Percentiles rank a stretch among this genome's conserved stretches.
phyloP scores from a whole-genome alignment of 2,797 vertebrate genomes.

The Gobionotothen gibberifrons region DNA sequence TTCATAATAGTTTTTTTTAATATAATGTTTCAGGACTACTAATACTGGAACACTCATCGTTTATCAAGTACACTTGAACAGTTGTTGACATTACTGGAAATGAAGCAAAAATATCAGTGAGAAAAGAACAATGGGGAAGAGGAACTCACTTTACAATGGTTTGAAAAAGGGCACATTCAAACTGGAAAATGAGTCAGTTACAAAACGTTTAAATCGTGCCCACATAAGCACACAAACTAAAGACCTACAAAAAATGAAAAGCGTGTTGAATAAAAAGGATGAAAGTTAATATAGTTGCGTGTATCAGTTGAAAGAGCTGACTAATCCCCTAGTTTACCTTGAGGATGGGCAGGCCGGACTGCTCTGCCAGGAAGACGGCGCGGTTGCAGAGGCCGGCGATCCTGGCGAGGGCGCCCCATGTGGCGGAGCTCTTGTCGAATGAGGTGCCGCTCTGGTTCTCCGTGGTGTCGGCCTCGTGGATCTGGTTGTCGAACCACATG shows the following conservation, averaged over 20 bases:
- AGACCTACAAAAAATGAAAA: constrained; percentile 10
- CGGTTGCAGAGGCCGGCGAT: constrained; percentile 95
- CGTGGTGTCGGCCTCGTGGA: constrained; percentile 93
- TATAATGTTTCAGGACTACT: neutral
- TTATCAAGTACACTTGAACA: neutral
- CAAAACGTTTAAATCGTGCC: constrained; percentile 18
- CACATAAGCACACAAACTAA: constrained; percentile 23
- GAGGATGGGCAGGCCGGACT: constrained; percentile 91
- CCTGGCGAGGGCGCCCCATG: constrained; percentile 90
- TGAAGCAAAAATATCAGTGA: neutral
- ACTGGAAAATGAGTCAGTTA: constrained; percentile 29
- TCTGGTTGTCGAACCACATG: constrained; percentile 97
- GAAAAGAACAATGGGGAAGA: neutral
- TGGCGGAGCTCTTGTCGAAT: constrained; percentile 93
- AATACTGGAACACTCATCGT: neutral
- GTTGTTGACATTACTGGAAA: constrained; percentile 1
- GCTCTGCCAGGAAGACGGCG: constrained; percentile 94
- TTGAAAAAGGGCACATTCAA: constrained; percentile 22
- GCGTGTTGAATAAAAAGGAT: constrained; percentile 20
- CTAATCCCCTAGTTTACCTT: constrained; percentile 73
- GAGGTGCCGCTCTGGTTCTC: constrained; percentile 95
- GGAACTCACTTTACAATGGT: neutral
- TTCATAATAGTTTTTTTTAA: too few relatives aligned
- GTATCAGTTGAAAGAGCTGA: constrained; percentile 14
- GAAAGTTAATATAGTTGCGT: constrained; percentile 13